Conservation (phyloP, 2,888 invertebrate genomes). For the Actias luna region DNA sequence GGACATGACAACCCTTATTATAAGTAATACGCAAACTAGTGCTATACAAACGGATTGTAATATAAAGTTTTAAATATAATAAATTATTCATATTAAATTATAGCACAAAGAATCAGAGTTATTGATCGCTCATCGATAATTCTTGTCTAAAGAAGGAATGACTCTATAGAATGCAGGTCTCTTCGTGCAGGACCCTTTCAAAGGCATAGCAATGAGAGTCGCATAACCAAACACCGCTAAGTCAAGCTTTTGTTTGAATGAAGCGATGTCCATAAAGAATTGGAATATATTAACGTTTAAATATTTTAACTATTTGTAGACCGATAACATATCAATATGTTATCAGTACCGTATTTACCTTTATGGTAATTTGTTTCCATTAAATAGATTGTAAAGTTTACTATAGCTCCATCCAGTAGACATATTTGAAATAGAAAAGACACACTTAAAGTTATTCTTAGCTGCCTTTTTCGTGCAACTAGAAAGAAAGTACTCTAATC, state of each 20-base stretch:
- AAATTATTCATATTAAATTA: too few relatives aligned
- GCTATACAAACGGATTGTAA: neutral
- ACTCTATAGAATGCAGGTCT: conserved; percentile 48
- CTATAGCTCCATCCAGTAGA: neutral
- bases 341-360: neutral
- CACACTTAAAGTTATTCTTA: too few relatives aligned
- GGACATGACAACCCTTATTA: too few relatives aligned
- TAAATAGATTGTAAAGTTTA: neutral
- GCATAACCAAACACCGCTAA: conserved; percentile 38
- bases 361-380: neutral
- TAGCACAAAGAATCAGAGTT: conserved; percentile 12
- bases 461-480: too few relatives aligned
- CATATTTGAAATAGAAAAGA: neutral
- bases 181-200: conserved; percentile 33
- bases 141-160: conserved; percentile 37
- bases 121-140: conserved; percentile 13
- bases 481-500: too few relatives aligned
- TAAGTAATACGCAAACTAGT: too few relatives aligned
- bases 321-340: conserved; percentile 7
- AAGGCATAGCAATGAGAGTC: conserved; percentile 46
- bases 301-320: conserved; percentile 18
- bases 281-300: conserved; percentile 13
- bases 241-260: conserved; percentile 24
- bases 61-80: neutral
- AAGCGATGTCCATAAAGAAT: conserved; percentile 15